Evolutionary conservation across 2,888 invertebrate genomes (phyloP).

Genomic region (Oscheius sp.): DNA sequence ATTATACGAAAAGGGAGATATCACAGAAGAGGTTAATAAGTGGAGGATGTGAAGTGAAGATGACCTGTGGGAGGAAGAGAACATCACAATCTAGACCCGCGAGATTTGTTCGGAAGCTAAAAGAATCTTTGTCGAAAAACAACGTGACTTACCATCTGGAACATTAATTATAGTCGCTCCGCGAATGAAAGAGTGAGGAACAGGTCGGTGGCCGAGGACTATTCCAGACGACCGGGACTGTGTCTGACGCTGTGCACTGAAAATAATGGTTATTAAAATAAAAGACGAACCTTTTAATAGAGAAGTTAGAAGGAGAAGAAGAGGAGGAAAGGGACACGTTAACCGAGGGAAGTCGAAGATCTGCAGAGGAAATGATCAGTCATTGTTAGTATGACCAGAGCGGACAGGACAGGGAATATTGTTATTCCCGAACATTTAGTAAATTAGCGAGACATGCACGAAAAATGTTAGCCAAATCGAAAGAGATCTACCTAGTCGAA

Average conservation of each 20-base stretch:
- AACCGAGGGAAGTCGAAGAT: conserved; percentile 8
- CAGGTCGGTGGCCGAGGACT: conserved; percentile 19
- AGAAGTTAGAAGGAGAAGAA: background rate
- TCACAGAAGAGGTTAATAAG: background rate
- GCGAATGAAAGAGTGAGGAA: conserved; percentile 14
- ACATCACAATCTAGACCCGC: conserved; percentile 27
- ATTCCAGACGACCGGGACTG: conserved; percentile 3
- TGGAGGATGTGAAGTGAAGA: background rate
- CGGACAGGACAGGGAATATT: background rate
- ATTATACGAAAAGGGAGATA: background rate
- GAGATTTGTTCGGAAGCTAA: conserved; percentile 24
- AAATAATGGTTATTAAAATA: background rate
- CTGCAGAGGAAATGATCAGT: background rate
- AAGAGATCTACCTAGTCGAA: conserved; percentile 21
- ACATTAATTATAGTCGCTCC: conserved; percentile 13
- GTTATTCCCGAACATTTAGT: conserved; percentile 1
- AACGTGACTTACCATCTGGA: background rate
- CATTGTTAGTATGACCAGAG: background rate
- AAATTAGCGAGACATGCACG: conserved; percentile 15
- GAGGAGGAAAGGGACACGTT: background rate
- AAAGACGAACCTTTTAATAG: background rate
- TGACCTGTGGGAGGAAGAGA: conserved; percentile 1
- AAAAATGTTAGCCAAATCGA: conserved; percentile 7
- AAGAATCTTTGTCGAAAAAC: background rate
- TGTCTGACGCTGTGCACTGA: conserved; percentile 7